Evolutionary conservation across 1,140 invertebrate species (phyloP).

Genomic region (Dendrolimus kikuchii): DNA sequence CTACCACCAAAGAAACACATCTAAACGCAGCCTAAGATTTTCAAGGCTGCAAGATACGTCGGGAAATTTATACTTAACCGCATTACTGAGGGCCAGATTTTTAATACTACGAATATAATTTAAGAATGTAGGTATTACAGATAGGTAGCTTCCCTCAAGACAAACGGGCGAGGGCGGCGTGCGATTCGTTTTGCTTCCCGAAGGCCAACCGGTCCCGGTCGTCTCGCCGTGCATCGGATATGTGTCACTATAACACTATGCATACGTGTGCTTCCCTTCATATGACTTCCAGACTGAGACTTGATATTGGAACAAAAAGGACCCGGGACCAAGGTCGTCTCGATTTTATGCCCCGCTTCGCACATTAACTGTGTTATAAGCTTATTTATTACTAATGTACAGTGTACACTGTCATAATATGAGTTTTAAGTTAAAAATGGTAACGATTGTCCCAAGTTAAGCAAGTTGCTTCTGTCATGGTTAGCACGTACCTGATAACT

Average conservation of each 20-base stretch:
- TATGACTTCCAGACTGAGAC: constrained; percentile 41
- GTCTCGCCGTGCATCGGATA: constrained; percentile 48
- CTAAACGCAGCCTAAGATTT: no score
- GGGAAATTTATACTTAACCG: no score
- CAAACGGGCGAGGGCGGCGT: constrained; percentile 22
- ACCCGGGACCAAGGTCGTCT: constrained; percentile 17
- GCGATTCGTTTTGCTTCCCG: constrained; percentile 50
- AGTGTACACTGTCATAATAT: no score
- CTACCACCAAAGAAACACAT: no score
- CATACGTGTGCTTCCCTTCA: constrained; percentile 43
- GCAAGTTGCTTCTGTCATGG: no score
- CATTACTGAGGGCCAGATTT: background rate
- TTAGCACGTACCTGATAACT: no score
- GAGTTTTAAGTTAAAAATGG: no score
- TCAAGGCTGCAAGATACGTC: no score
- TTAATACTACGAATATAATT: constrained; percentile 9
- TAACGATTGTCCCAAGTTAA: no score
- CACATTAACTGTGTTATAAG: background rate
- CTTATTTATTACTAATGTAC: no score
- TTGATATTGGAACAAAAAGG: constrained; percentile 38
- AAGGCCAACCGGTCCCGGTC: constrained; percentile 55
- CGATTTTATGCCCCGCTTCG: constrained; percentile 18
- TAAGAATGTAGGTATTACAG: constrained; percentile 14
- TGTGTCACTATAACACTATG: constrained; percentile 64
- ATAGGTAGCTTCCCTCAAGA: constrained; percentile 30